A percentile compares a stretch with the other conserved stretches of the same genome.
Conservation (phyloP, 2,888 invertebrate species). For the Drosophila bunnanda region DNA sequence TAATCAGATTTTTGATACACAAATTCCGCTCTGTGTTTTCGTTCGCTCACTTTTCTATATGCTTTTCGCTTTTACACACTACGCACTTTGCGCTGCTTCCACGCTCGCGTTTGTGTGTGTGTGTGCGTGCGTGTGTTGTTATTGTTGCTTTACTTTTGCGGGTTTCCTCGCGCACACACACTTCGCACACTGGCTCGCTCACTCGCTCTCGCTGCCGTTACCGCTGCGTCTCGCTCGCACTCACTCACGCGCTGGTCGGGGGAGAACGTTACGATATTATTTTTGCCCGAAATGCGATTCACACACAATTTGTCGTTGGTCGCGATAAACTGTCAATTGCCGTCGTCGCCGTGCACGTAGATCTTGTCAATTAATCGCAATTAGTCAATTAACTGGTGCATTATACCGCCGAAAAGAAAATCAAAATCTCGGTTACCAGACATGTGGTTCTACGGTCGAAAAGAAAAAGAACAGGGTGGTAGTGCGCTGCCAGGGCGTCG, state of each 20-base stretch:
- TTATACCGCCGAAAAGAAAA: conserved; percentile 72
- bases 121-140: conserved; percentile 36
- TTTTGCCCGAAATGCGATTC: conserved; percentile 49
- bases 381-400: conserved; percentile 57
- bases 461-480: conserved; percentile 84
- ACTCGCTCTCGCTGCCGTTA: conserved; percentile 53
- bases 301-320: conserved; percentile 61
- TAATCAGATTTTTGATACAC: conserved; percentile 56
- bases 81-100: conserved; percentile 31
- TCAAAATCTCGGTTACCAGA: conserved; percentile 84
- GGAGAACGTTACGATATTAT: conserved; percentile 70
- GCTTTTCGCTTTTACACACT: conserved; percentile 44
- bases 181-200: conserved; percentile 60
- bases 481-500: not conserved
- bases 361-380: conserved; percentile 29
- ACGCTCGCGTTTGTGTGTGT: conserved; percentile 27
- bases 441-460: conserved; percentile 89
- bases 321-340: conserved; percentile 71
- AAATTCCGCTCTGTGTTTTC: conserved; percentile 37
- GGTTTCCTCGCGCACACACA: conserved; percentile 59
- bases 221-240: conserved; percentile 58
- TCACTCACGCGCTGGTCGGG: conserved; percentile 63
- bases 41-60: conserved; percentile 32
- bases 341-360: conserved; percentile 60
- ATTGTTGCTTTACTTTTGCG: conserved; percentile 61